Conservation (phyloP, 2,113 vertebrate species). For the Lasiurus borealis region DNA sequence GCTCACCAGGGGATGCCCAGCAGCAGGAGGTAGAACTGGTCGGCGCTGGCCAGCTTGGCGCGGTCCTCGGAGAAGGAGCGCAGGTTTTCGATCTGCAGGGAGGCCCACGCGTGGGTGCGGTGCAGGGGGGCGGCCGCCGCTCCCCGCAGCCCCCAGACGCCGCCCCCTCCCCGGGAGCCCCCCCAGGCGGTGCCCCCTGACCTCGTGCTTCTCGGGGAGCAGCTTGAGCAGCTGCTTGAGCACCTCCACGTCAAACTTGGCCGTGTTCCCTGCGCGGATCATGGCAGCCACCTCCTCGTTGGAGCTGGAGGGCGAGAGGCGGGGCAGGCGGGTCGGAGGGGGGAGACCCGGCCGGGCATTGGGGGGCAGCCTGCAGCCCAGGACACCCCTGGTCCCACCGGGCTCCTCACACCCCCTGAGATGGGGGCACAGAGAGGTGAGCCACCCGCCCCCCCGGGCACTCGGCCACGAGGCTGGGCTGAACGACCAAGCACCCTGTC, state of each 20-base stretch:
- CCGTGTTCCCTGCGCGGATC: constrained; percentile 92
- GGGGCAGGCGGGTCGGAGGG: fast-evolving
- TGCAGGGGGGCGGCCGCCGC: too few relatives aligned
- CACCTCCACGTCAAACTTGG: constrained; percentile 94
- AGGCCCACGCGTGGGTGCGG: not conserved
- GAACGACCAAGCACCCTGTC: not conserved
- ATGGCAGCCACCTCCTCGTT: constrained; percentile 93
- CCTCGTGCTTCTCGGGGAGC: constrained; percentile 97
- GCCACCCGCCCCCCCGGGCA: not conserved
- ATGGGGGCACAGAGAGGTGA: not conserved
- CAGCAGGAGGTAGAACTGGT: constrained; percentile 94
- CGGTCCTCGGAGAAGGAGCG: constrained; percentile 93
- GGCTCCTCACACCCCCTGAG: not conserved
- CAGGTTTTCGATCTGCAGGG: constrained; percentile 93
- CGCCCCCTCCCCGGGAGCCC: too few relatives aligned
- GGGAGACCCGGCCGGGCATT: not conserved
- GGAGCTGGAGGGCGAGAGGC: constrained; percentile 85
- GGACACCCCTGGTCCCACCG: not conserved
- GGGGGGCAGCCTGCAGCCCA: not conserved
- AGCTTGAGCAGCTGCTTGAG: constrained; percentile 97
- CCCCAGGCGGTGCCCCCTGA: constrained; percentile 72
- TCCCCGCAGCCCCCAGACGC: too few relatives aligned
- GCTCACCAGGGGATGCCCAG: constrained; percentile 93
- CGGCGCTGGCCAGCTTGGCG: constrained; percentile 92
- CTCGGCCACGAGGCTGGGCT: not conserved